These are phyloP conservation scores for human (Homo sapiens) DNA, from an alignment of 2,113 vertebrate genomes.

Conservation along the genomic window GRCh38 chr1:93007001-93007500, in stretches of 20 bases:
- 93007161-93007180: neutral
- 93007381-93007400: neutral
- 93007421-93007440: neutral
- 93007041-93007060: too few species aligned
- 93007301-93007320: neutral
- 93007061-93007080: too few species aligned
- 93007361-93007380: neutral
- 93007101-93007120: too few species aligned
- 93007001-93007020: too few species aligned
- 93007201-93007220: too few species aligned
- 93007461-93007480: neutral
- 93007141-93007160: too few species aligned
- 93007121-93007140: too few species aligned
- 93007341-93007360: neutral
- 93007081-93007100: too few species aligned
- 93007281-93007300: neutral
- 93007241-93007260: neutral
- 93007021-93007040: too few species aligned
- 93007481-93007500: neutral
- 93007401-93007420: neutral
- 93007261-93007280: neutral
- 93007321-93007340: neutral
- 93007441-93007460: neutral
- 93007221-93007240: neutral
- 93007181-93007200: neutral